These are phyloP conservation scores for Otocyon megalotis DNA, from an alignment of 2,113 vertebrate species.

Conservation along the genomic window DNA sequence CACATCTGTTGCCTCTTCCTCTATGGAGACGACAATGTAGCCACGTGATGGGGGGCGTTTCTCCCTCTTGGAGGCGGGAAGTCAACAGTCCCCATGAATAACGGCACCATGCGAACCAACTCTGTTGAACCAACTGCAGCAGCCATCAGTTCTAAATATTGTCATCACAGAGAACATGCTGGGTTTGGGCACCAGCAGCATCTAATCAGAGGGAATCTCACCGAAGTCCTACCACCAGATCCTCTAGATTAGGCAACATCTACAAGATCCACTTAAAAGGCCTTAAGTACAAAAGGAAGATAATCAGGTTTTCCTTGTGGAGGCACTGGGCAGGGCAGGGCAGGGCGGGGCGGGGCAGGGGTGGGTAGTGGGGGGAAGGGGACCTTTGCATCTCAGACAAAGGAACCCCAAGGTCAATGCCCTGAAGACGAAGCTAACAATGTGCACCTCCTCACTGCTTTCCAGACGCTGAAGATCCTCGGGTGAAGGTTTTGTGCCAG, in stretches of 20 bases:
- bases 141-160: background rate
- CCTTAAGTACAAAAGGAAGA: background rate
- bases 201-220: background rate
- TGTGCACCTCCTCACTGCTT: background rate
- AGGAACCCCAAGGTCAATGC: background rate
- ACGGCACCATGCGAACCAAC: background rate
- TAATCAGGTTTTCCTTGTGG: background rate
- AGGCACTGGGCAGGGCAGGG: fast-evolving
- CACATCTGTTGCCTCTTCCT: too few relatives aligned
- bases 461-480: background rate
- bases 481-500: background rate
- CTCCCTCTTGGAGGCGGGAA: background rate
- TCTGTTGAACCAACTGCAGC: background rate
- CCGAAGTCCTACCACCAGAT: background rate
- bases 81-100: background rate
- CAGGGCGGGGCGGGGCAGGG: fast-evolving
- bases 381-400: background rate
- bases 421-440: background rate
- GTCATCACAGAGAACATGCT: background rate
- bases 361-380: background rate
- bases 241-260: background rate
- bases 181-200: background rate
- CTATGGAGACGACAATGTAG: fast-evolving
- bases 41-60: fast-evolving
- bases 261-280: background rate